phyloP scores from a whole-genome alignment of 2,113 vertebrate species.

The Hydropotes inermis region DNA sequence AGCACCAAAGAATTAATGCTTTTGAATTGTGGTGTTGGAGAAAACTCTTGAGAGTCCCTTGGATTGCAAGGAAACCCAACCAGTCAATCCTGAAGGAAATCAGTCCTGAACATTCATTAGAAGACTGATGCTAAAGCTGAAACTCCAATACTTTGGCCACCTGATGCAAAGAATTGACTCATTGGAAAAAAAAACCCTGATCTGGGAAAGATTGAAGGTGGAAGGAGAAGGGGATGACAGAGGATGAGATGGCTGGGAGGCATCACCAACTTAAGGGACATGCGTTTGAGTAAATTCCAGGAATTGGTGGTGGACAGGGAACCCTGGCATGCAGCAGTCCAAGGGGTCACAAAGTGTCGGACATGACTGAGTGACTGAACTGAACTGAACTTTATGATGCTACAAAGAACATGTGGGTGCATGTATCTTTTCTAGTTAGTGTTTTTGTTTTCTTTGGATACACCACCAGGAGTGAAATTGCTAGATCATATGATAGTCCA shows the following conservation, averaged over 20 bases:
- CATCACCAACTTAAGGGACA: not conserved
- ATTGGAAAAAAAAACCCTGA: not conserved
- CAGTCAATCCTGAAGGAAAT: not conserved
- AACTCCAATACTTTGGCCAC: not conserved
- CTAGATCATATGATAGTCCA: not conserved
- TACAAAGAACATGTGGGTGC: not conserved
- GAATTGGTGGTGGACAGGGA: not conserved
- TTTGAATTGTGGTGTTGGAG: not conserved
- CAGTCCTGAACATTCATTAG: not conserved
- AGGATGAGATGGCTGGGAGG: not conserved
- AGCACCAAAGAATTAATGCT: not conserved
- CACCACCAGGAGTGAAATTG: not conserved
- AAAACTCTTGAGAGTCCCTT: not conserved
- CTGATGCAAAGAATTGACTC: rapidly evolving
- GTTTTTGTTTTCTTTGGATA: not conserved
- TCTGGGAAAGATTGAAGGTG: not conserved
- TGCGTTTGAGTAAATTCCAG: rapidly evolving
- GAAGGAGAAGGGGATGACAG: not conserved
- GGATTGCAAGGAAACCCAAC: not conserved
- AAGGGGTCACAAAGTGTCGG: rapidly evolving
- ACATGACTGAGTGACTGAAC: not conserved
- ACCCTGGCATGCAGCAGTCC: not conserved
- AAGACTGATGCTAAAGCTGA: not conserved
- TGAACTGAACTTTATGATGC: not conserved
- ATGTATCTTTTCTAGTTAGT: not conserved